Evolutionary conservation across 1,140 invertebrate species (phyloP).

Genomic region (Drosophila carrolli): DNA sequence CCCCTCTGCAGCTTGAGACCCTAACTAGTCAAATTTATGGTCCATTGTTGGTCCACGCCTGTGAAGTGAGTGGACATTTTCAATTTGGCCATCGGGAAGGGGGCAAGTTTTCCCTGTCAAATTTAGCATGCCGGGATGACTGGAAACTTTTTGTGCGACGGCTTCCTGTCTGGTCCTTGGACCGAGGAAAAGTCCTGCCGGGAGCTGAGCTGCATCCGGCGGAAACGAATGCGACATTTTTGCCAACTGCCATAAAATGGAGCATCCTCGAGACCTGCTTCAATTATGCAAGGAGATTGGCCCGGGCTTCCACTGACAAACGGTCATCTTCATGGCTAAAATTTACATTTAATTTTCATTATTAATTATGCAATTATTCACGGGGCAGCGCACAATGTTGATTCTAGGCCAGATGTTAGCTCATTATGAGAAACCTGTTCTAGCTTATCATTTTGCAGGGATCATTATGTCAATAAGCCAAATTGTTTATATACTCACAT

Average conservation of each 20-base stretch:
- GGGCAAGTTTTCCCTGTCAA: conserved; percentile 41
- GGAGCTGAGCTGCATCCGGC: conserved; percentile 43
- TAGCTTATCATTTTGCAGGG: conserved; percentile 49
- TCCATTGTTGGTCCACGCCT: conserved; percentile 21
- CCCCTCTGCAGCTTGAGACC: background rate
- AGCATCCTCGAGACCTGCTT: conserved; percentile 54
- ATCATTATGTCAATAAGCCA: conserved; percentile 76
- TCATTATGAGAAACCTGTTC: conserved; percentile 46
- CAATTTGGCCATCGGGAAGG: conserved; percentile 10
- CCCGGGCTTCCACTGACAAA: background rate
- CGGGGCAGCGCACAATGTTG: conserved; percentile 58
- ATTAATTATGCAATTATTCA: conserved; percentile 76
- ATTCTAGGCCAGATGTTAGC: conserved; percentile 57
- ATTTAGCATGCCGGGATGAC: conserved; percentile 43
- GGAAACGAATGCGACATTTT: conserved; percentile 66
- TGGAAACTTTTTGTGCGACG: conserved; percentile 34
- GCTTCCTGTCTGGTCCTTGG: conserved; percentile 33
- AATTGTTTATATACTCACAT: conserved; percentile 56
- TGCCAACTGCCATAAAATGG: conserved; percentile 53
- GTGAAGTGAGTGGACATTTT: conserved; percentile 25
- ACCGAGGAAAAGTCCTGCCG: conserved; percentile 23
- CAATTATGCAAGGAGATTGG: conserved; percentile 79
- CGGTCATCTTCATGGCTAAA: conserved; percentile 30
- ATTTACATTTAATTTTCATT: conserved; percentile 76
- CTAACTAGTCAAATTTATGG: conserved; percentile 35